Evolutionary conservation across 2,888 invertebrate species (phyloP).

Genomic region (Heteromurus nitidus): DNA sequence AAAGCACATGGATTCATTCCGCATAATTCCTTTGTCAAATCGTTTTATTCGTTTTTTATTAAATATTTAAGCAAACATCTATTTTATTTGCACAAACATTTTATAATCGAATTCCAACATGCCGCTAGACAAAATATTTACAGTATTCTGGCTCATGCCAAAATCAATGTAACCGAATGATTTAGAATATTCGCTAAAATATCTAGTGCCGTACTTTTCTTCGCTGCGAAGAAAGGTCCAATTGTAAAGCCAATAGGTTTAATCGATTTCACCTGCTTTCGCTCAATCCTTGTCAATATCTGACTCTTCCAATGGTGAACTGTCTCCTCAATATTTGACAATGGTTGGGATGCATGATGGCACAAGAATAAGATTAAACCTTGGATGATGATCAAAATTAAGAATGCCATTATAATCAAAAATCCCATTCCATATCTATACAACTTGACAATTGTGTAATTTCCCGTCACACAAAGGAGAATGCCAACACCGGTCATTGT

Average conservation of each 20-base stretch:
- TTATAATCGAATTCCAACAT: too few relatives aligned
- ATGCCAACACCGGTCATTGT: slow-evolving; percentile 16
- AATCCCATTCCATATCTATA: neutral
- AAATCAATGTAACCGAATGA: too few relatives aligned
- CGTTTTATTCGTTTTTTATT: too few relatives aligned
- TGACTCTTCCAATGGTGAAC: neutral
- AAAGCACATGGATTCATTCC: too few relatives aligned
- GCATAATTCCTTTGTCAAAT: too few relatives aligned
- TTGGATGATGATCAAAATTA: neutral
- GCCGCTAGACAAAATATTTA: too few relatives aligned
- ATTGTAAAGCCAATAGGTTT: neutral
- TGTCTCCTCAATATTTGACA: neutral
- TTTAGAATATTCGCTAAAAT: neutral
- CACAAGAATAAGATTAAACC: neutral
- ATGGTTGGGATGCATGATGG: neutral
- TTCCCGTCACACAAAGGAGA: neutral
- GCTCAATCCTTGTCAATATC: neutral
- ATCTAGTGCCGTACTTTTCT: neutral
- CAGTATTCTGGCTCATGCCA: too few relatives aligned
- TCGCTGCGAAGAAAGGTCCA: neutral
- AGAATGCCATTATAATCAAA: neutral
- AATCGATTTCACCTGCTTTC: neutral
- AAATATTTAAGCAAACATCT: too few relatives aligned
- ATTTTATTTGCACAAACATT: too few relatives aligned
- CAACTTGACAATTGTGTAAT: neutral